These are phyloP conservation scores for Pelochelys cantorii DNA, from an alignment of 2,797 vertebrate species.

Conservation along the genomic window DNA sequence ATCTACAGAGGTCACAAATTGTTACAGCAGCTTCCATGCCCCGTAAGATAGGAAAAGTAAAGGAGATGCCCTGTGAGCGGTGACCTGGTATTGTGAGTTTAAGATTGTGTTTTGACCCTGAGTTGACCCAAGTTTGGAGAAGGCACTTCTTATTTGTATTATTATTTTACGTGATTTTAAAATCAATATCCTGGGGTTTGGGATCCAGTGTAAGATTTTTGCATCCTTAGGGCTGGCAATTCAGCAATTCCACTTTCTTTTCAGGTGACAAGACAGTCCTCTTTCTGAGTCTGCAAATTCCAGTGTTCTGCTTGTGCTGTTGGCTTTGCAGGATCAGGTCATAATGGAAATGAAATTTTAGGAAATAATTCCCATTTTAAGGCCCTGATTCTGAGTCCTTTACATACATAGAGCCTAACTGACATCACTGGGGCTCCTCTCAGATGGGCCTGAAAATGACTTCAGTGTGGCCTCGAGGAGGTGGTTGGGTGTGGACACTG, in stretches of 20 bases:
- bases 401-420: background rate
- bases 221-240: background rate
- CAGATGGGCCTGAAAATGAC: background rate
- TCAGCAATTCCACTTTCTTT: background rate
- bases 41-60: background rate
- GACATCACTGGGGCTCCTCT: background rate
- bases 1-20: no score
- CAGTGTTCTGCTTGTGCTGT: background rate
- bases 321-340: background rate
- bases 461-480: background rate
- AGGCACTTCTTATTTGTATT: background rate
- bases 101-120: background rate
- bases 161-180: background rate
- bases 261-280: no score
- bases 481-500: background rate
- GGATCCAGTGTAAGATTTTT: background rate
- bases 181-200: background rate
- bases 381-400: background rate
- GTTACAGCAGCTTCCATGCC: no score
- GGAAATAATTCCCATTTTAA: background rate
- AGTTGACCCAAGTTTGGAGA: background rate
- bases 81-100: background rate
- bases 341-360: background rate
- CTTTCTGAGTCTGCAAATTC: background rate
- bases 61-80: background rate